phyloP scores from a whole-genome alignment of 2,888 invertebrate genomes.

The Dryomyza anilis region DNA sequence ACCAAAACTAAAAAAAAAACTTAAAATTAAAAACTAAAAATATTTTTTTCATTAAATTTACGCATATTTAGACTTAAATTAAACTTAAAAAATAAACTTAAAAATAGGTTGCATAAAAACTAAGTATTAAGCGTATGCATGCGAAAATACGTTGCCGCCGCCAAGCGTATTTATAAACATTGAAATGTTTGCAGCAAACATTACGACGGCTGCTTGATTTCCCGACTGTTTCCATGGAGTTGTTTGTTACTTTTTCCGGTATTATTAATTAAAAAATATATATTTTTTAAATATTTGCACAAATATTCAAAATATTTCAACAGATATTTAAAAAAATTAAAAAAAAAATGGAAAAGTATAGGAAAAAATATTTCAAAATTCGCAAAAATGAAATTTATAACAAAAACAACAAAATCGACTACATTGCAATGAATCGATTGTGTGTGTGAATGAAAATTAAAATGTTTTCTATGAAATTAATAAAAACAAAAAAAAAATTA shows the following conservation, averaged over 20 bases:
- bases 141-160: neutral
- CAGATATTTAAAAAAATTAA: too few relatives aligned
- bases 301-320: too few relatives aligned
- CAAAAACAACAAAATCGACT: too few relatives aligned
- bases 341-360: too few relatives aligned
- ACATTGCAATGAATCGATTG: too few relatives aligned
- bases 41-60: conserved; percentile 7
- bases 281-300: too few relatives aligned
- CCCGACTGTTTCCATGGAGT: neutral
- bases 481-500: too few relatives aligned
- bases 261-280: too few relatives aligned
- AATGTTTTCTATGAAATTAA: conserved; percentile 4
- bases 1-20: conserved; percentile 16
- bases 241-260: too few relatives aligned
- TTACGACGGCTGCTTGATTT: too few relatives aligned
- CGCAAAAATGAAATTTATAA: too few relatives aligned
- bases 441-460: conserved; percentile 22
- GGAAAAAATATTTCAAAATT: neutral
- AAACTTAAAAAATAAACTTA: conserved; percentile 26
- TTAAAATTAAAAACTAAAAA: conserved; percentile 10
- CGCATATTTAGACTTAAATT: conserved; percentile 26
- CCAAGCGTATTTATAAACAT: conserved; percentile 10
- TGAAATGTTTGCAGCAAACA: conserved; percentile 17
- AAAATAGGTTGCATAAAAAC: conserved; percentile 24
- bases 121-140: neutral